These are phyloP conservation scores for Subacronicta megacephala DNA, from an alignment of 2,888 invertebrate species.

Conservation along the genomic window DNA sequence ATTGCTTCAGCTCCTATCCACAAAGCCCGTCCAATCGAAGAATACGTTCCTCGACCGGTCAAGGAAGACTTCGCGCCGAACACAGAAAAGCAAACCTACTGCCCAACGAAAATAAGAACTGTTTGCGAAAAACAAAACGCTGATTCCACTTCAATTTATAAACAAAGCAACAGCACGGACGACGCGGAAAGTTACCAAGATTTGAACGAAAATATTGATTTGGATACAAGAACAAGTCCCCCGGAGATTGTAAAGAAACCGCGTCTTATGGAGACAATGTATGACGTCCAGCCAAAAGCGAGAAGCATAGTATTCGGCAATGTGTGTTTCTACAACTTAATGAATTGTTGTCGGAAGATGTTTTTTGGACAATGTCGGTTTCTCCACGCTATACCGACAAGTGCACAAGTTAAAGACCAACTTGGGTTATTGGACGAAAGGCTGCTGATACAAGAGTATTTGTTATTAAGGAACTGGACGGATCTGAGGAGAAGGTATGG, in stretches of 20 bases:
- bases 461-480: conserved; percentile 57
- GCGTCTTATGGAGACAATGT: conserved; percentile 33
- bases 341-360: conserved; percentile 62
- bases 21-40: conserved; percentile 52
- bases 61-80: conserved; percentile 14
- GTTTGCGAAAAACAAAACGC: conserved; percentile 76
- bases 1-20: conserved; percentile 6
- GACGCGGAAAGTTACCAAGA: conserved; percentile 31
- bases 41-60: conserved; percentile 69
- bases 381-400: conserved; percentile 57
- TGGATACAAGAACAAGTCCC: conserved; percentile 24
- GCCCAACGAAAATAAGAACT: conserved; percentile 61
- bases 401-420: conserved; percentile 40
- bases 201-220: conserved; percentile 30
- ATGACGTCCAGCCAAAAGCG: conserved; percentile 35
- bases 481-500: conserved; percentile 64
- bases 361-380: conserved; percentile 58
- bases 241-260: conserved; percentile 23
- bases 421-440: conserved; percentile 57
- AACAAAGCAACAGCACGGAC: conserved; percentile 47
- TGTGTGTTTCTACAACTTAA: conserved; percentile 71
- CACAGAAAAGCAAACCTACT: conserved; percentile 56
- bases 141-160: conserved; percentile 73
- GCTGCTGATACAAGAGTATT: conserved; percentile 71
- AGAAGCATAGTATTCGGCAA: conserved; percentile 64